Base-by-base conservation (phyloP, 1,140 invertebrate genomes). In the Solenopsis fugax region DNA sequence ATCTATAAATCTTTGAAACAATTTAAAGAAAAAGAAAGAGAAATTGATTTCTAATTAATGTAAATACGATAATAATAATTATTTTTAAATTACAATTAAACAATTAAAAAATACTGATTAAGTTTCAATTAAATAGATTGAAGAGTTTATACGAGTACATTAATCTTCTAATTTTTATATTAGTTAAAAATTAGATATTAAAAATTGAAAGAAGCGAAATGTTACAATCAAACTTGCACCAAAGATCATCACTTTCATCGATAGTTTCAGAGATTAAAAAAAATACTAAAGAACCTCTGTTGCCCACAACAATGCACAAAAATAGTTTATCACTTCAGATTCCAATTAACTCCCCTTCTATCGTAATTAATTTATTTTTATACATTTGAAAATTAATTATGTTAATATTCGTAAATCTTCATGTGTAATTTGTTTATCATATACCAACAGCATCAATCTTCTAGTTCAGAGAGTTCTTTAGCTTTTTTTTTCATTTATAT, bases 361-460 rank as follows among this genome's bases (percentile, higher is more conserved):
- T 12, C 18, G 7, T 16, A 41, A 69, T 29, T 18, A 76, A 76
- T 45, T 76, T 18, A 41, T 45, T 45, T 58, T 41, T 58, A 75
- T 71, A 41, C 37, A 37, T 75, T 24, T 18, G 10, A 16, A 45
- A 58, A 60, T n/a, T 37, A 12, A 75, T 76, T 45, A 75, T 58
- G 6, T 21, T 16, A 56, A 9, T 16, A 37, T 37, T 75, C 7
- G 10, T 9, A 54, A 75, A 2, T 18, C 6, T 50, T 7, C 29
- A 12, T n/a, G 9, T n/a, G 45, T 24, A 9, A 54, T 73, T 73
- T 34, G 54, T 54, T 18, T 54, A 5, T 29, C 18, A n/a, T 37
- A n/a, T 9, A 41, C 21, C 12, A 12, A 45, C 37, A 10, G 50
- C 48, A 48, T 69, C 41, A 69, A 48, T 48, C 6, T 50, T 45